These are phyloP conservation scores for Drosophila ezoana DNA, from an alignment of 2,888 invertebrate genomes.

Conservation along the genomic window DNA sequence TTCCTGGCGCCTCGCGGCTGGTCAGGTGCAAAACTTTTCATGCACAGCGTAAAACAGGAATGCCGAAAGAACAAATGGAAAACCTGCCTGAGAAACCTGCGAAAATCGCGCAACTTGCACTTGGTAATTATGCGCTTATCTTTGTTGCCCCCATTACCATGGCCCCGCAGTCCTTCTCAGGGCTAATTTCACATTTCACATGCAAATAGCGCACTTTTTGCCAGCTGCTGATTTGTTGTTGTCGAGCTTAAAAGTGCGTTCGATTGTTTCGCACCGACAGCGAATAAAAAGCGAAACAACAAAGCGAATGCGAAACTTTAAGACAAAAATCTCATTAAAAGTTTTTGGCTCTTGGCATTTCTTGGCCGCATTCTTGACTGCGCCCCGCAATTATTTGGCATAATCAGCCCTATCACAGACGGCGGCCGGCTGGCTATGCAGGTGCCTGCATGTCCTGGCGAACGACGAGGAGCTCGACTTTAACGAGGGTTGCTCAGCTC, in stretches of 20 bases:
- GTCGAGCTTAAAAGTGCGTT: constrained; percentile 49
- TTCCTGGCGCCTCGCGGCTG: constrained; percentile 36
- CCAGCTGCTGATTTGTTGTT: no score
- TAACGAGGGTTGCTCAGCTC: constrained; percentile 14
- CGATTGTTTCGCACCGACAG: constrained; percentile 55
- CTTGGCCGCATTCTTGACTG: constrained; percentile 41
- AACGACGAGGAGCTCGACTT: not conserved
- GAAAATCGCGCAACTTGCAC: constrained; percentile 28
- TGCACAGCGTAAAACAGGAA: not conserved
- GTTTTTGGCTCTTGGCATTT: constrained; percentile 52
- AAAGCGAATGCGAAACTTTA: constrained; percentile 34
- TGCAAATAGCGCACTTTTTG: constrained; percentile 62
- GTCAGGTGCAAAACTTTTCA: constrained; percentile 39
- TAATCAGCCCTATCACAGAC: constrained; percentile 13
- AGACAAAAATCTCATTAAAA: constrained; percentile 71
- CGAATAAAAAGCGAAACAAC: constrained; percentile 27
- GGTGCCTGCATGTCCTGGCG: constrained; percentile 35
- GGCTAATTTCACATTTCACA: constrained; percentile 68
- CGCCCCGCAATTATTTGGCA: constrained; percentile 49
- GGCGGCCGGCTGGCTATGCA: constrained; percentile 17
- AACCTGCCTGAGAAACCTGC: constrained; percentile 18
- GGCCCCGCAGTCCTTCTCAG: not conserved
- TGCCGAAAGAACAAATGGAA: constrained; percentile 1
- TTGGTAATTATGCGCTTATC: constrained; percentile 73
- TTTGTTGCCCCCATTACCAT: constrained; percentile 51